Conservation (phyloP, 2,797 vertebrate genomes). For the Scarus forsteni region DNA sequence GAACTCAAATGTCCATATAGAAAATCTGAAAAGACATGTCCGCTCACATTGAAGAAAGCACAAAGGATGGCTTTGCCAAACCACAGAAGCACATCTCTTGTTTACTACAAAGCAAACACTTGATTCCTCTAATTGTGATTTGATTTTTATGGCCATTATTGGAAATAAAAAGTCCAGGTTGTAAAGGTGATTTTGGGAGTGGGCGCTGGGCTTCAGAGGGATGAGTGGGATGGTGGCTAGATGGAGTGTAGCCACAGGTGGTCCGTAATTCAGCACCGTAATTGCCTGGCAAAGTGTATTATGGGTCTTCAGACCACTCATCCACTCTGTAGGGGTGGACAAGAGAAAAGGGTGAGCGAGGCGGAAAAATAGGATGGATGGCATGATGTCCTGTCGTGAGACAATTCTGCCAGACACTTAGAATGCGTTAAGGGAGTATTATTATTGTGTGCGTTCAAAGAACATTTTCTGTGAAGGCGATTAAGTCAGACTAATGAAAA, state of each 20-base stretch:
- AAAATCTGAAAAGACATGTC: conserved; percentile 36
- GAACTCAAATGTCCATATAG: conserved; percentile 9
- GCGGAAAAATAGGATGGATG: conserved; percentile 76
- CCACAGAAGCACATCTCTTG: conserved; percentile 44
- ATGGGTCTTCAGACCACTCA: conserved; percentile 82
- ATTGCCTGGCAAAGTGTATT: conserved; percentile 84
- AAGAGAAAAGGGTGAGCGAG: conserved; percentile 76
- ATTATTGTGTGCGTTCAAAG: conserved; percentile 74
- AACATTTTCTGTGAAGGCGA: conserved; percentile 75
- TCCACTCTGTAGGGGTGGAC: conserved; percentile 80
- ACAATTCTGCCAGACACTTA: conserved; percentile 79
- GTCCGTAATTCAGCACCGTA: conserved; percentile 84
- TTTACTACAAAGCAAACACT: conserved; percentile 69
- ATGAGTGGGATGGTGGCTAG: conserved; percentile 49
- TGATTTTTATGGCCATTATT: conserved; percentile 63
- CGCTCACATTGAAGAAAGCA: conserved; percentile 57
- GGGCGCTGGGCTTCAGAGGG: conserved; percentile 16
- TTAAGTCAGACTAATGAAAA: conserved; percentile 83
- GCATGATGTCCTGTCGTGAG: conserved; percentile 79
- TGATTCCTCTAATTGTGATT: conserved; percentile 68
- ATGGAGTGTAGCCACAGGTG: conserved; percentile 83
- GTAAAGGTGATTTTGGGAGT: conserved; percentile 61
- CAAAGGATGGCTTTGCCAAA: conserved; percentile 18
- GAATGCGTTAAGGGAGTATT: conserved; percentile 69
- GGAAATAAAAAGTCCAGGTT: conserved; percentile 69